A percentile compares a stretch with the other conserved stretches of the same genome.
These are phyloP conservation scores for Trileptium ribeirensis DNA, from an alignment of 2,888 invertebrate species.

Conservation along the genomic window DNA sequence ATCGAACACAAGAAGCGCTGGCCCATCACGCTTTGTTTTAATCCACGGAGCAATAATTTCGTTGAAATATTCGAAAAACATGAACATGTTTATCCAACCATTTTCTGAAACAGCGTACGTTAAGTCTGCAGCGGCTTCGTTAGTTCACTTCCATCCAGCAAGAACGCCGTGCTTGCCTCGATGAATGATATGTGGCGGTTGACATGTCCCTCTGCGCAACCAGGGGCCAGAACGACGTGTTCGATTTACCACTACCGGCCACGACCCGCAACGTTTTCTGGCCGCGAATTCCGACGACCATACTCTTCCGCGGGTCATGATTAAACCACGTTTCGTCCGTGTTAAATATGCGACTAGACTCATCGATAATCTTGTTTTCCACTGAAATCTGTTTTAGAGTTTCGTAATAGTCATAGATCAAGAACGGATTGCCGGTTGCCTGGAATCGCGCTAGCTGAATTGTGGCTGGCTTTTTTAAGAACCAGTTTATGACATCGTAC, in stretches of 20 bases:
- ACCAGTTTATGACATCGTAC: not conserved
- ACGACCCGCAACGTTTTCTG: not conserved
- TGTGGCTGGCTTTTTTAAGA: not conserved
- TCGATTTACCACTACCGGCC: not conserved
- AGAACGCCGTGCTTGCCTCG: not conserved
- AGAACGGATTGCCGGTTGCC: not conserved
- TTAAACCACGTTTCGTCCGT: too few species aligned
- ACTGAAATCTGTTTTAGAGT: not conserved
- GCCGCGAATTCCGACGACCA: not conserved
- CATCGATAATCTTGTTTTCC: not conserved
- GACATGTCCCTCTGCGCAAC: not conserved
- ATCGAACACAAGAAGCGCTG: not conserved
- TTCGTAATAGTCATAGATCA: not conserved
- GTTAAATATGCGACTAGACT: too few species aligned
- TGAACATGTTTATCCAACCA: not conserved
- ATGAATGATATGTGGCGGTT: not conserved
- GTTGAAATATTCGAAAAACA: not conserved
- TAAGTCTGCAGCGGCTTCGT: not conserved
- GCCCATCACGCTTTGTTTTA: not conserved
- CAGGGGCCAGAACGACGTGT: not conserved
- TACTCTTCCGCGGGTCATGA: not conserved
- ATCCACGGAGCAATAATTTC: not conserved
- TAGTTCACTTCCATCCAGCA: not conserved
- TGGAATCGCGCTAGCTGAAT: not conserved
- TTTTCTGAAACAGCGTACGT: slow-evolving; percentile 4